Percentiles rank a stretch among this genome's conserved stretches.
These are phyloP conservation scores for Caenorhabditis sulstoni DNA, from an alignment of 2,888 invertebrate species.

Conservation along the genomic window DNA sequence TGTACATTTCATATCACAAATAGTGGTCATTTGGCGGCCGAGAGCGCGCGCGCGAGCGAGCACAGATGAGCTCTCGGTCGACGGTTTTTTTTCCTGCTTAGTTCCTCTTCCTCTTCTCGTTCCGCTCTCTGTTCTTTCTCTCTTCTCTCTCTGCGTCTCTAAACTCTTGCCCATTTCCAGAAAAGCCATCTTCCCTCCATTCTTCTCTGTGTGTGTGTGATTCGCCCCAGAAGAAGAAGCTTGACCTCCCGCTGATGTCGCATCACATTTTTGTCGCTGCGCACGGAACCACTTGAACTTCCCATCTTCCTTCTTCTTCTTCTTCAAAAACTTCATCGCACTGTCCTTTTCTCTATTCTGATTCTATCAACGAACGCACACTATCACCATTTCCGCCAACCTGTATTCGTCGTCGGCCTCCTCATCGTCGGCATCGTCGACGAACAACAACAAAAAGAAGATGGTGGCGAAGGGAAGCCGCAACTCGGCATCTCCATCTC, in stretches of 20 bases:
- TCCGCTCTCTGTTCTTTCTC: slow-evolving; percentile 8
- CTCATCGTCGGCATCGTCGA: too few relatives aligned
- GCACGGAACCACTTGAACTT: slow-evolving; percentile 48
- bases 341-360: neutral
- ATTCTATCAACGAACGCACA: neutral
- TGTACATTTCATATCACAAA: neutral
- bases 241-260: slow-evolving; percentile 29
- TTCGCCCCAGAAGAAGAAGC: neutral
- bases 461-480: slow-evolving; percentile 54
- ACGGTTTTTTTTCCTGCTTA: neutral
- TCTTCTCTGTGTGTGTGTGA: neutral
- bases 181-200: neutral
- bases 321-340: neutral
- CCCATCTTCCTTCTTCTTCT: slow-evolving; percentile 9
- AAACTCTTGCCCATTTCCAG: neutral
- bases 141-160: slow-evolving; percentile 8
- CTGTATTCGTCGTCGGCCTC: slow-evolving; percentile 1
- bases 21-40: neutral
- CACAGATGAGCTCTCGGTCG: neutral
- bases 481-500: slow-evolving; percentile 22
- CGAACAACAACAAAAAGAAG: slow-evolving; percentile 1
- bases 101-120: neutral
- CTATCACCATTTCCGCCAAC: neutral
- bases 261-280: slow-evolving; percentile 56
- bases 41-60: too few relatives aligned